Percentiles rank a stretch among this genome's conserved stretches.
Conservation (phyloP, 2,888 invertebrate genomes). For the Arrhopalites spinosus region DNA sequence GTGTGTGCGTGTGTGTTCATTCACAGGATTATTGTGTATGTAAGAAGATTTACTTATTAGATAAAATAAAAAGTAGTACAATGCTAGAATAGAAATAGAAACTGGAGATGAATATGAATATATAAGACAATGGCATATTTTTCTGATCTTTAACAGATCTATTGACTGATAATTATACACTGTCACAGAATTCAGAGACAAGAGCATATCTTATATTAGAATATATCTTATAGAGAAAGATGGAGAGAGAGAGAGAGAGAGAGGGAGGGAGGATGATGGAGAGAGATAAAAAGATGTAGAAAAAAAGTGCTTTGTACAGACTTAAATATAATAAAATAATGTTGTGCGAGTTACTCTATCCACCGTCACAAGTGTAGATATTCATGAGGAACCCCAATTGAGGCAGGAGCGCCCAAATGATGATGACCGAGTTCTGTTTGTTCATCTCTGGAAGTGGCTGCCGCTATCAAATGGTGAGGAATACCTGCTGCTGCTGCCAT, state of each 20-base stretch:
- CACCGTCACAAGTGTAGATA: constrained; percentile 56
- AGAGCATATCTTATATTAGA: too few relatives aligned
- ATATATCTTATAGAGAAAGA: neutral
- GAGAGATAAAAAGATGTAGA: neutral
- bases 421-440: constrained; percentile 54
- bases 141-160: too few relatives aligned
- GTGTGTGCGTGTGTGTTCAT: too few relatives aligned
- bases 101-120: too few relatives aligned
- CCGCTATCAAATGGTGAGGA: constrained; percentile 55
- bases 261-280: neutral
- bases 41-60: too few relatives aligned
- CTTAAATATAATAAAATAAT: neutral
- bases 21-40: too few relatives aligned
- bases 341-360: constrained; percentile 37
- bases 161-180: too few relatives aligned
- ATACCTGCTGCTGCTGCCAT: constrained; percentile 54
- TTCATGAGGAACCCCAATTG: constrained; percentile 54
- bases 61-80: too few relatives aligned
- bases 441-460: constrained; percentile 49
- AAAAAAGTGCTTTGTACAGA: neutral
- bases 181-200: neutral
- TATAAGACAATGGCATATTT: too few relatives aligned
- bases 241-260: neutral
- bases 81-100: too few relatives aligned
- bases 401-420: constrained; percentile 51